Base-by-base conservation (phyloP, 2,888 invertebrate genomes). In the Chloroclysta siterata region DNA sequence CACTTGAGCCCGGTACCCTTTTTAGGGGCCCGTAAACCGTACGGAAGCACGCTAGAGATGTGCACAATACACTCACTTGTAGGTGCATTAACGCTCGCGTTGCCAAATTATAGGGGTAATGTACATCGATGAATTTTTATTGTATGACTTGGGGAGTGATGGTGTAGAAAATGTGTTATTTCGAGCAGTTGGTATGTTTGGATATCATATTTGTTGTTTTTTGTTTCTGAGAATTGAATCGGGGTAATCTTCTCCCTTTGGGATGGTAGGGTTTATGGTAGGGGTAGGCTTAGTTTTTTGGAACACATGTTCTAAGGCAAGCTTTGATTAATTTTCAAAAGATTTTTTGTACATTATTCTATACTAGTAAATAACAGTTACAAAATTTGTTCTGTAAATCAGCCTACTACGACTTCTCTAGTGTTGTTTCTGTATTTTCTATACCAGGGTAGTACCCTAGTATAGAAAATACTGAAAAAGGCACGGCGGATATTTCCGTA, bases 21-120 rank as follows among this genome's bases (percentile, higher is more conserved):
- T 89, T 87, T 86, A 84, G 89, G 85, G 88, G 75, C 81, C 79
- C 78, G 77, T 79, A 78, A 79, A 79, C 78, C 80, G 82, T 75
- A 79, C 81, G 79, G 85, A 84, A 83, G 81, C 81, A 78, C 80
- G 77, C 78, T 71, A 70, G 75, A 73, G 72, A 71, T 60, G 71
- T 63, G 68, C 70, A 68, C 74, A 72, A 71, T 69, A 68, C 68
- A 65, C 51, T 61, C 70, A 59, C 77, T 79, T 77, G 75, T 75
- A 74, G 72, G 69, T 74, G 74, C 78, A 78, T 76, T 75, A 77
- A 70, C 68, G 63, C 61, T 47, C 63, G 57, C 57, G 63, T 61
- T 63, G 59, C 64, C 57, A 62, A 64, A 62, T 61, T 60, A 58
- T 52, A 58, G 36, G 61, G 60, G 60, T 65, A 68, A 70, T 63